A percentile compares a stretch with the other conserved stretches of the same genome.
These are phyloP conservation scores for Chymomyza caudatula DNA, from an alignment of 2,888 invertebrate genomes.

Conservation along the genomic window DNA sequence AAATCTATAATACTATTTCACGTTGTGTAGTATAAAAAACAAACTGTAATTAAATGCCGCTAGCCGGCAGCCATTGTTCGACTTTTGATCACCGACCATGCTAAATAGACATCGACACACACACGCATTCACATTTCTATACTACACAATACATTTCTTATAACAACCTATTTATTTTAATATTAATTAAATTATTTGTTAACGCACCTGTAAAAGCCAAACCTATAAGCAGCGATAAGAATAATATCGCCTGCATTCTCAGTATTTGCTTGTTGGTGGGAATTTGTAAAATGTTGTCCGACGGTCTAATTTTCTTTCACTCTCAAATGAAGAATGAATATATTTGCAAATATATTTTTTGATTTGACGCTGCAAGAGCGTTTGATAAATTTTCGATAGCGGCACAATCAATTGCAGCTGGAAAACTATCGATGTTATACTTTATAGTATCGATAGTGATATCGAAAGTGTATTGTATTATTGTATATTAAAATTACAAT, in stretches of 20 bases:
- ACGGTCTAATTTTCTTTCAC: neutral
- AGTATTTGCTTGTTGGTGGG: neutral
- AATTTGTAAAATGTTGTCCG: neutral
- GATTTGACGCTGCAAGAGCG: neutral
- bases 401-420: neutral
- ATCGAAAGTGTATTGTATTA: no score
- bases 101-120: neutral
- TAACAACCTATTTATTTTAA: neutral
- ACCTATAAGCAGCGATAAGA: constrained; percentile 38
- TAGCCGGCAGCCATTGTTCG: neutral
- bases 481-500: no score
- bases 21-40: no score
- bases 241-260: constrained; percentile 46
- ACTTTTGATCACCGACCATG: neutral
- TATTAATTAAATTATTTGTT: neutral
- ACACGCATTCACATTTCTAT: neutral
- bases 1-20: no score
- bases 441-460: neutral
- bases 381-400: neutral
- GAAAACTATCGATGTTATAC: neutral
- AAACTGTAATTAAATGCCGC: constrained; percentile 10
- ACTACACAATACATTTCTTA: neutral
- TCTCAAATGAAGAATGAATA: neutral
- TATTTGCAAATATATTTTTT: neutral
- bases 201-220: constrained; percentile 49